Conservation (phyloP, 2,797 vertebrate species). For the Sebastolobus alascanus region DNA sequence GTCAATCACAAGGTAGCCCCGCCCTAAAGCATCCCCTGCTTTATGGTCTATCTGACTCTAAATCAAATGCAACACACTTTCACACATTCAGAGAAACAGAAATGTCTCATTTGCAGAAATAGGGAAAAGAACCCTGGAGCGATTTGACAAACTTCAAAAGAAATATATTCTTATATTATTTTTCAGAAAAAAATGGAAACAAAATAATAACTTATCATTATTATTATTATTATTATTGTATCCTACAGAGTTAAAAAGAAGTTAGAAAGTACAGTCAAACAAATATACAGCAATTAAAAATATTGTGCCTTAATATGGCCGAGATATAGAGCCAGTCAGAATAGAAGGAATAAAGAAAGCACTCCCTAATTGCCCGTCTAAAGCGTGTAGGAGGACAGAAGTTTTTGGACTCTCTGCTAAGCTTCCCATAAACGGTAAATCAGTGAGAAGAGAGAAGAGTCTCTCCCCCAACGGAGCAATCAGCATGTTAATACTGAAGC, state of each 20-base stretch:
- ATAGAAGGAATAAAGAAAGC: conserved; percentile 27
- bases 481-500: conserved; percentile 78
- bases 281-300: conserved; percentile 26
- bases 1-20: too few relatives aligned
- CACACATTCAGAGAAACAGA: conserved; percentile 33
- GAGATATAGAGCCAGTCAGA: conserved; percentile 9
- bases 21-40: too few relatives aligned
- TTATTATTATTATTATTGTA: background rate
- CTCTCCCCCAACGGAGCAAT: conserved; percentile 73
- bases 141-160: conserved; percentile 80
- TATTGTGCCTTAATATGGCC: background rate
- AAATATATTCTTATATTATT: conserved; percentile 63
- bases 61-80: conserved; percentile 13
- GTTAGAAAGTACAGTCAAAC: background rate
- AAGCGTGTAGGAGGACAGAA: conserved; percentile 21
- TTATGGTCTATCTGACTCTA: too few relatives aligned
- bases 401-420: conserved; percentile 36
- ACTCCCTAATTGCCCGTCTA: conserved; percentile 46
- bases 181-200: conserved; percentile 20
- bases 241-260: background rate
- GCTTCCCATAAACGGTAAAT: conserved; percentile 64
- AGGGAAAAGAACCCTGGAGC: conserved; percentile 62
- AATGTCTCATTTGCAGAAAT: conserved; percentile 39
- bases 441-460: conserved; percentile 20
- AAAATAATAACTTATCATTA: background rate